phyloP scores from a whole-genome alignment of 2,797 vertebrate genomes.

The Amphiprion clarkii region DNA sequence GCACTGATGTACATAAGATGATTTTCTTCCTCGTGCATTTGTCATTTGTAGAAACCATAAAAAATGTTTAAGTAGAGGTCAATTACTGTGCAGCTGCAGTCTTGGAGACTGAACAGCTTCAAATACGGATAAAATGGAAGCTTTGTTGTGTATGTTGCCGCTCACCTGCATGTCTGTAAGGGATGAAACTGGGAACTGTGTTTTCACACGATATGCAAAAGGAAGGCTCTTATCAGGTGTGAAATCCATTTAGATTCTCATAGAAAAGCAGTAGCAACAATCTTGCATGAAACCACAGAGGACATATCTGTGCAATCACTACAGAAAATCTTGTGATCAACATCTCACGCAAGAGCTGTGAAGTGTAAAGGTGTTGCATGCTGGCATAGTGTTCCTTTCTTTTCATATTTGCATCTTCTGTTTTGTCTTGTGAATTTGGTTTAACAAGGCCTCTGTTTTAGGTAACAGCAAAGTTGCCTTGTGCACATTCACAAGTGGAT shows the following conservation, averaged over 20 bases:
- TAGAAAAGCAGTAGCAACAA: not conserved
- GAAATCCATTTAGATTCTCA: slow-evolving; percentile 15
- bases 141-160: not conserved
- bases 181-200: rapidly evolving
- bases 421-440: not conserved
- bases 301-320: slow-evolving; percentile 16
- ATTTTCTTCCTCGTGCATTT: not conserved
- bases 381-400: not conserved
- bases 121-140: not conserved
- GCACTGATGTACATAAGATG: no score
- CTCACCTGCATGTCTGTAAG: not conserved
- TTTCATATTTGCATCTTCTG: not conserved
- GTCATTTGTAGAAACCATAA: not conserved
- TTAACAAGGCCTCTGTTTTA: no score
- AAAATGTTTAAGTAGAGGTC: not conserved
- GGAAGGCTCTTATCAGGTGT: slow-evolving; percentile 34
- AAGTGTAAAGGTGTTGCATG: slow-evolving; percentile 41
- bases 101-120: not conserved
- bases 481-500: no score
- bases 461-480: not conserved
- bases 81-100: not conserved
- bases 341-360: slow-evolving; percentile 10
- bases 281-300: slow-evolving; percentile 69
- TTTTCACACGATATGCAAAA: not conserved
- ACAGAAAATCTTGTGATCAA: not conserved